Conservation (phyloP, 23 tunicate genomes). For the Clavelina lepadiformis region DNA sequence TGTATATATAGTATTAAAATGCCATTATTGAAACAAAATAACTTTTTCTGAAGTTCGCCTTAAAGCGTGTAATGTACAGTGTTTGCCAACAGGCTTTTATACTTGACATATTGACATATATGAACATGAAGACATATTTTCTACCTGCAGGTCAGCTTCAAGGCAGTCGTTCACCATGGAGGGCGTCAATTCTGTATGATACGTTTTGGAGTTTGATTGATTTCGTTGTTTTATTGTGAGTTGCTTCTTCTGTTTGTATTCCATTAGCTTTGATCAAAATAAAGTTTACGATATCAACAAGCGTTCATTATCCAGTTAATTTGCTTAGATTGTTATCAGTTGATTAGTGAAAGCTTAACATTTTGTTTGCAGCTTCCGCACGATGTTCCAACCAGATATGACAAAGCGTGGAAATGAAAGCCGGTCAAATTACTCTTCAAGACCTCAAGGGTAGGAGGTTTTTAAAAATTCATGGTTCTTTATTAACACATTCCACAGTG, state of each 20-base stretch:
- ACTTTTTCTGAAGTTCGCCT: too few species aligned
- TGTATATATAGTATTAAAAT: too few species aligned
- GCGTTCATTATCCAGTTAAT: too few species aligned
- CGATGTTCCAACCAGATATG: conserved; percentile 83
- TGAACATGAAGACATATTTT: too few species aligned
- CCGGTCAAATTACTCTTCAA: conserved; percentile 63
- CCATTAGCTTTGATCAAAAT: not conserved
- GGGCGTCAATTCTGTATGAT: conserved; percentile 57
- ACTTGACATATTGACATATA: too few species aligned
- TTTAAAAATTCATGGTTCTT: not conserved
- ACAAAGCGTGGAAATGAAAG: conserved; percentile 67
- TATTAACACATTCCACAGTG: not conserved
- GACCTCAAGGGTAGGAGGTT: conserved; percentile 50
- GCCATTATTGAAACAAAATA: too few species aligned
- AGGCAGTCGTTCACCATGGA: conserved; percentile 41
- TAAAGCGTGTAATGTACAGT: too few species aligned
- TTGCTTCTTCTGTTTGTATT: not conserved
- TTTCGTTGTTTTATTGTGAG: conserved; percentile 87
- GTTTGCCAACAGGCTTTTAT: too few species aligned
- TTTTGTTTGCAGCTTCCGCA: conserved; percentile 49
- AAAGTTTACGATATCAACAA: too few species aligned
- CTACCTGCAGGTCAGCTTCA: conserved; percentile 37
- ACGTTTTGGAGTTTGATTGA: conserved; percentile 74
- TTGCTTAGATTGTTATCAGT: not conserved
- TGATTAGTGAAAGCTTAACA: not conserved